A percentile compares a stretch with the other conserved stretches of the same genome.
phyloP scores from a whole-genome alignment of 92 coral and sea anemone species.

The Zoanthus sansibaricus region DNA sequence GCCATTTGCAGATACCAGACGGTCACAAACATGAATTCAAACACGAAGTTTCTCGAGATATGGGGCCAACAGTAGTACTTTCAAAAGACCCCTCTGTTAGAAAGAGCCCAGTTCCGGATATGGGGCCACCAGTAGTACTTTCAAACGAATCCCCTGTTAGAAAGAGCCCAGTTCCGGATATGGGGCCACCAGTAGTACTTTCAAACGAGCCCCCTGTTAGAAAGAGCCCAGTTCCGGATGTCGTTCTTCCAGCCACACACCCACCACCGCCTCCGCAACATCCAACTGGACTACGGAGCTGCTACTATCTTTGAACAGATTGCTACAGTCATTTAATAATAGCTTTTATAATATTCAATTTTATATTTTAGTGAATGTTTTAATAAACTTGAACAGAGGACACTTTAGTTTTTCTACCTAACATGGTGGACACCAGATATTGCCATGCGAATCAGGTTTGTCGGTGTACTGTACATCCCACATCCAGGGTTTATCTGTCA shows the following conservation, averaged over 20 bases:
- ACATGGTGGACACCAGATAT: constrained; percentile 84
- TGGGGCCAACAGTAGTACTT: neutral
- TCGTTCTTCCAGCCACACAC: neutral
- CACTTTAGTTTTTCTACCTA: neutral
- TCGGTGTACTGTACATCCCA: constrained; percentile 87
- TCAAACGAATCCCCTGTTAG: too few species aligned
- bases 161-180: neutral
- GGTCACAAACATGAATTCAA: neutral
- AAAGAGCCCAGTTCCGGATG: neutral
- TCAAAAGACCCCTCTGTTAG: too few species aligned
- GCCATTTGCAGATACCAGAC: neutral
- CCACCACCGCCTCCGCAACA: neutral
- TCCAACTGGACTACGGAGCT: neutral
- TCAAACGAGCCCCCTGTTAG: neutral
- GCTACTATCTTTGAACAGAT: neutral
- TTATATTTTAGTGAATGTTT: neutral
- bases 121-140: too few species aligned
- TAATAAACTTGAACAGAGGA: neutral
- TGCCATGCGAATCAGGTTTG: constrained; percentile 87
- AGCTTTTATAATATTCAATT: neutral
- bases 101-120: too few species aligned
- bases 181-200: neutral
- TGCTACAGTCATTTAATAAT: neutral
- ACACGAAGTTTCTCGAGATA: neutral
- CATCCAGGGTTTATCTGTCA: constrained; percentile 90